These are phyloP conservation scores for Falco novaeseelandiae DNA, from an alignment of 2,797 vertebrate species.

Conservation along the genomic window DNA sequence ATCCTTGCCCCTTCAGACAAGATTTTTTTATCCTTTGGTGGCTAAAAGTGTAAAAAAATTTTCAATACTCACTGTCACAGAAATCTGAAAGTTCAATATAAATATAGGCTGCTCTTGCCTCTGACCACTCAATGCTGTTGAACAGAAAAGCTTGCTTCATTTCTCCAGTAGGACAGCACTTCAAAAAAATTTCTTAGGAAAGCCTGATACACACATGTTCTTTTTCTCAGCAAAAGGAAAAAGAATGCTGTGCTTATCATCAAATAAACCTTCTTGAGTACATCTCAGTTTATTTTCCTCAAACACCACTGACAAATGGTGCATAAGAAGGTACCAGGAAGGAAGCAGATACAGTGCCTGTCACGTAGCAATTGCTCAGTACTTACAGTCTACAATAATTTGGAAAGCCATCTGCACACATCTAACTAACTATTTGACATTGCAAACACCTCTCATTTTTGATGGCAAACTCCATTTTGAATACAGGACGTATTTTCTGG, in stretches of 20 bases:
- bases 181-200: not conserved
- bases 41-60: not conserved
- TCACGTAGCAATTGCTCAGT: not conserved
- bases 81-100: not conserved
- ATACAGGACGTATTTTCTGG: fast-evolving
- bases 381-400: not conserved
- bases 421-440: not conserved
- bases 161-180: not conserved
- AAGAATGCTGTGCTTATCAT: not conserved
- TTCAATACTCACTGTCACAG: not conserved
- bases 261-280: not conserved
- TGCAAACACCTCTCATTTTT: not conserved
- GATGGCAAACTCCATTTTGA: not conserved
- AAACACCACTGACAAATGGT: not conserved
- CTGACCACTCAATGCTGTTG: not conserved
- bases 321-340: not conserved
- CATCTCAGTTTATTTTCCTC: not conserved
- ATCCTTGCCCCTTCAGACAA: not conserved
- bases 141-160: not conserved
- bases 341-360: not conserved
- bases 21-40: not conserved
- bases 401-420: not conserved
- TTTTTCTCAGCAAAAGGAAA: not conserved
- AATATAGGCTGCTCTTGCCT: not conserved
- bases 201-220: not conserved